Base-by-base conservation (phyloP, 2,888 invertebrate genomes). In the Rhagium mordax region DNA sequence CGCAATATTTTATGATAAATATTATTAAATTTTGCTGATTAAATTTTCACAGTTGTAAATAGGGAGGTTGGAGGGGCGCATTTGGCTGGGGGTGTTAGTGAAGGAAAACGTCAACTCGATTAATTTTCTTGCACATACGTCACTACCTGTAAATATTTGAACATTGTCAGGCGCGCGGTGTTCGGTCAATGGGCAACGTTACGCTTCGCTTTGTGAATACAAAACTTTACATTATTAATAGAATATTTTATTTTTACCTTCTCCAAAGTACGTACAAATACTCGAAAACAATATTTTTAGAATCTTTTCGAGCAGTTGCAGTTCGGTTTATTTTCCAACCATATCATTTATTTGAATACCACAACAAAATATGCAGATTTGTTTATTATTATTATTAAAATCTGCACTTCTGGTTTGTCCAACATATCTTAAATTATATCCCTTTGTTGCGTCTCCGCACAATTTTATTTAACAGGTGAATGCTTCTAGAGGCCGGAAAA, bases 61-160 rank as follows among this genome's bases (percentile, higher is more conserved):
- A 6, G 24, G 24, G 24, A 24, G 6, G 3, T 24, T 6, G 24
- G 24, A 3, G 24, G 6, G 24, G 24, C 24, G 6, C 3, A n/a
- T n/a, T n/a, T n/a, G 10, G 33, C 8, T 10, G 33, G 33, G 10
- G n/a, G n/a, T 41, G 41, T 41, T 41, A 41, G 41, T 41, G 41
- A n/a, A 41, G n/a, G n/a, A 33, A n/a, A 41, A 41, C 41, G n/a
- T 41, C 41, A 41, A 41, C n/a, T 41, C 41, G n/a, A 41, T 41
- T 41, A 41, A 41, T 41, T 33, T 33, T 18, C 2, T 33, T 53
- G 18, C 33, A 51, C 51, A 64, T 27, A 65, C 53, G 53, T 33
- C 29, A 65, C 20, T 65, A 65, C 65, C 65, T 51, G 53, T 29
- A 53, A 65, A 53, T 65, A 65, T 65, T 65, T 65, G 53, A 20